phyloP scores from a whole-genome alignment of 2,113 vertebrate genomes.

The Lucifuga dentata region DNA sequence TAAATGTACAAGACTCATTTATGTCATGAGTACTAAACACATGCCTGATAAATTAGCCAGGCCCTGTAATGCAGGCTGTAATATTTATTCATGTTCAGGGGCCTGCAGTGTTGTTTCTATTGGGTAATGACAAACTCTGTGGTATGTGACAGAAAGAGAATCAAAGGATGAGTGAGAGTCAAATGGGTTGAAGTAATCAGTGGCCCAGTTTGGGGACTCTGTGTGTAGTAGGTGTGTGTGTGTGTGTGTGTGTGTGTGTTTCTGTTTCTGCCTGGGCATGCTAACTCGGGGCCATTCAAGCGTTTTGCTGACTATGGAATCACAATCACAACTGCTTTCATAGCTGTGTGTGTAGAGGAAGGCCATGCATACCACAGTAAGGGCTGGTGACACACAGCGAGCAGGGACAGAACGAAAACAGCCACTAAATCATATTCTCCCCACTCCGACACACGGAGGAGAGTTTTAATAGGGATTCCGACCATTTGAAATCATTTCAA shows the following conservation, averaged over 20 bases:
- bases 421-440: conserved; percentile 66
- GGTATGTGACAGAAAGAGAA: conserved; percentile 69
- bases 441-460: conserved; percentile 43
- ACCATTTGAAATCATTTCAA: conserved; percentile 72
- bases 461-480: conserved; percentile 61
- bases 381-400: conserved; percentile 66
- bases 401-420: conserved; percentile 57
- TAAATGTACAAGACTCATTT: conserved; percentile 33
- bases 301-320: conserved; percentile 81
- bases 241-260: conserved; percentile 29
- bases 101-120: conserved; percentile 59
- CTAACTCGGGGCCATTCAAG: conserved; percentile 77
- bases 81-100: conserved; percentile 46
- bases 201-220: conserved; percentile 55
- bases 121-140: conserved; percentile 76
- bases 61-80: conserved; percentile 32
- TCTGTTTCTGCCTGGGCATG: conserved; percentile 44
- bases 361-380: conserved; percentile 78
- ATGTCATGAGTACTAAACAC: conserved; percentile 20
- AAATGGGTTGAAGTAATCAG: conserved; percentile 79
- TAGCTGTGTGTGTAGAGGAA: conserved; percentile 76
- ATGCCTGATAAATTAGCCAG: conserved; percentile 39
- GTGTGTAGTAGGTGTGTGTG: conserved; percentile 4
- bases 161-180: conserved; percentile 70
- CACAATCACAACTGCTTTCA: conserved; percentile 83